Percentiles rank a stretch among this genome's conserved stretches.
These are phyloP conservation scores for Thyatira batis DNA, from an alignment of 2,888 invertebrate species.

Conservation along the genomic window DNA sequence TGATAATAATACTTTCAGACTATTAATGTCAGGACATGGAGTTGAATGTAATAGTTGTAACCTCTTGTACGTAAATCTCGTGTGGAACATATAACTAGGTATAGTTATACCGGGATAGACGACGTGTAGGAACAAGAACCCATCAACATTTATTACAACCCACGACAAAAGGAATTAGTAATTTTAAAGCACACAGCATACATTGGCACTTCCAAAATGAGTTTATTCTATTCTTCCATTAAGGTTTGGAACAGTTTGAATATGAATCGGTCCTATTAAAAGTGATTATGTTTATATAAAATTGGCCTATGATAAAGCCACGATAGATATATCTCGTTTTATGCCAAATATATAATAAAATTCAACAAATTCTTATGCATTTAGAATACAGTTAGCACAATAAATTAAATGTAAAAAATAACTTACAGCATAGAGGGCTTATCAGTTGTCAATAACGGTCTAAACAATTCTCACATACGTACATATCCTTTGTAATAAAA, in stretches of 20 bases:
- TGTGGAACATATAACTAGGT: background rate
- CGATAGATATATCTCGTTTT: no score
- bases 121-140: background rate
- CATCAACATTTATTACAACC: background rate
- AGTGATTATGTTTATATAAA: no score
- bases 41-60: conserved; percentile 17
- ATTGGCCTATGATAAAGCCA: no score
- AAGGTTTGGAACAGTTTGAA: no score
- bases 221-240: no score
- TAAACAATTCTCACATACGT: background rate
- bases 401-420: no score
- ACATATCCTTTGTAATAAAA: background rate
- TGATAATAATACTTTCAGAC: conserved; percentile 11
- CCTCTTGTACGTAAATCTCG: conserved; percentile 15
- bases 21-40: conserved; percentile 20
- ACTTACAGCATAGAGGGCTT: no score
- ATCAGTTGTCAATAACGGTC: background rate
- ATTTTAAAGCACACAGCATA: background rate
- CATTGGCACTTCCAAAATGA: no score
- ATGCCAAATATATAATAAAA: no score
- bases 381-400: no score
- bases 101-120: background rate
- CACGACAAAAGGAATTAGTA: background rate
- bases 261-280: no score
- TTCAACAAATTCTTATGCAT: no score